Percentiles rank a stretch among this genome's conserved stretches.
These are phyloP conservation scores for Platysternon megacephalum DNA, from an alignment of 2,113 vertebrate genomes.

Conservation along the genomic window DNA sequence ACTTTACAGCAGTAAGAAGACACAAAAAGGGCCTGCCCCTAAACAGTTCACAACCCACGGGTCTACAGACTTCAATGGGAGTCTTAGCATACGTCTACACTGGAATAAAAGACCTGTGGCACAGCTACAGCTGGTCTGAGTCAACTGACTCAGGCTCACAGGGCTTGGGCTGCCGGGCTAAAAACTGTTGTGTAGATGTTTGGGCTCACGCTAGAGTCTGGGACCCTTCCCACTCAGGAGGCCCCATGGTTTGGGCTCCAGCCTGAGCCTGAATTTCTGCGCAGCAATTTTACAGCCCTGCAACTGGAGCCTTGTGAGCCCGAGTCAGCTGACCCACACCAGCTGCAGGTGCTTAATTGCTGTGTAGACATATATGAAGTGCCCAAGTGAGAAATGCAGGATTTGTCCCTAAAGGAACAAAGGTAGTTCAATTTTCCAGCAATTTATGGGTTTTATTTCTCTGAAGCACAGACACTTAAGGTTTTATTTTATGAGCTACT, in stretches of 20 bases:
- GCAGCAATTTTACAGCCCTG: background rate
- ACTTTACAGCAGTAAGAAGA: background rate
- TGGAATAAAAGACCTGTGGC: background rate
- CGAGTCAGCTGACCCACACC: background rate
- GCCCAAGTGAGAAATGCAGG: background rate
- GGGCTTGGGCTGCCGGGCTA: background rate
- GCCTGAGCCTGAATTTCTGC: background rate
- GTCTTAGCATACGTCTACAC: rapidly evolving
- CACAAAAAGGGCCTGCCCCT: background rate
- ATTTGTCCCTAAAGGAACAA: background rate
- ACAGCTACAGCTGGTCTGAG: background rate
- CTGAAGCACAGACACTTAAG: background rate
- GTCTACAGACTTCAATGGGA: background rate
- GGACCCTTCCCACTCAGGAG: background rate
- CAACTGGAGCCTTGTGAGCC: background rate
- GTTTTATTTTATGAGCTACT: slow-evolving; percentile 25
- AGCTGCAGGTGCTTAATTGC: background rate
- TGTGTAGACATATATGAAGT: background rate
- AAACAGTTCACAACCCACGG: background rate
- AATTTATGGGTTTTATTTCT: background rate
- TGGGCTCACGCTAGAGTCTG: background rate
- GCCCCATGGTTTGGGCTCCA: background rate
- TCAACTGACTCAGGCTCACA: background rate
- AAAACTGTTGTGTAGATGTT: background rate
- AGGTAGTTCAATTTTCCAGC: background rate